Evolutionary conservation across 2,888 invertebrate genomes (phyloP), one percentile per base, ranked within the genome.

Genomic region (Labia minor): DNA sequence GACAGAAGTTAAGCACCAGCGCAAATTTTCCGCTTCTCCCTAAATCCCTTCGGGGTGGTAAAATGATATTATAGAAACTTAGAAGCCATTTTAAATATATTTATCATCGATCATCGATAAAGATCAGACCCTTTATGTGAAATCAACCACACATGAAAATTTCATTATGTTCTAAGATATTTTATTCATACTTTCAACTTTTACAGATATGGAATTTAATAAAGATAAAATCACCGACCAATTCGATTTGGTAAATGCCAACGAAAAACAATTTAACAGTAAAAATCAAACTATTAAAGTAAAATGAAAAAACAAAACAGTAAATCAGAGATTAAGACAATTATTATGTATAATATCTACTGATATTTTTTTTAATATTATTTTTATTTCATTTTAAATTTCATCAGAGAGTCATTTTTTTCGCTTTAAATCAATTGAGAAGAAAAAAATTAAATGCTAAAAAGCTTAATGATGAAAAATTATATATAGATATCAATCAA

Each of bases 41-140:
- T 49, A 16, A 49, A 26, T 11, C 49, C 49, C 49, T 49, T 49
- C 49, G 49, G 49, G n/a, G 49, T 26, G 26, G 8, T n/a, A 26
- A 16, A 4, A 4, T 16, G 3, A 8, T 49, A 49, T 49, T 49
- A 49, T 10, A 49, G 49, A 14, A 49, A n/a, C n/a, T 49, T n/a
- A n/a, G 16, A 49, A 16, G n/a, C 49, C 3, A 3, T 11, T 49
- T 49, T 49, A 49, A 49, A 49, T 49, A 49, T 49, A 49, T 49
- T 49, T 49, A 49, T 49, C 49, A 49, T 49, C n/a, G 49, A n/a
- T n/a, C 49, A 49, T 49, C 49, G 49, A 49, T 49, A 49, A 49
- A 49, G 49, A 49, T 49, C 49, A 14, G 49, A 16, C 49, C 14
- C 14, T 49, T 49, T 49, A 49, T 49, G 3, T 16, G 49, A 49